A percentile compares a stretch with the other conserved stretches of the same genome.
Conservation (phyloP, 2,888 invertebrate genomes). For the Phlogophora meticulosa region DNA sequence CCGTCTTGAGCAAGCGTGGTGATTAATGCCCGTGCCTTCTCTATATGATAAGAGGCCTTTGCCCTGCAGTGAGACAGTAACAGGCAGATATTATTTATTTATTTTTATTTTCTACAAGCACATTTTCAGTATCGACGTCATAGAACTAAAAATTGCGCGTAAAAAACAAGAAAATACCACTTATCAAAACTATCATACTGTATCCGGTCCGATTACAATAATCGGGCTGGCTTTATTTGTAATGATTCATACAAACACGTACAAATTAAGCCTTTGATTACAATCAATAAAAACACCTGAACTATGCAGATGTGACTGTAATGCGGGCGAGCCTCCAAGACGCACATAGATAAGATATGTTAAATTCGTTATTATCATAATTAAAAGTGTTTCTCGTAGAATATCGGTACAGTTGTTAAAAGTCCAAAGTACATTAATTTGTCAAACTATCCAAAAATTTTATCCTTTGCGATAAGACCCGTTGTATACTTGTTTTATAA, state of each 20-base stretch:
- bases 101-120: too few relatives aligned
- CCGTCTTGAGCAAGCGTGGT: too few relatives aligned
- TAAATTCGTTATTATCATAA: neutral
- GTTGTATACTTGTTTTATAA: too few relatives aligned
- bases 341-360: conserved; percentile 19
- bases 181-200: neutral
- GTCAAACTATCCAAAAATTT: too few relatives aligned
- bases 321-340: conserved; percentile 8
- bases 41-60: too few relatives aligned
- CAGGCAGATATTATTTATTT: too few relatives aligned
- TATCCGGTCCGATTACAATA: conserved; percentile 18
- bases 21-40: too few relatives aligned
- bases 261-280: conserved; percentile 12
- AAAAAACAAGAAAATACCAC: neutral
- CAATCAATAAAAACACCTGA: conserved; percentile 7
- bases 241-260: conserved; percentile 21
- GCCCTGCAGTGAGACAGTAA: too few relatives aligned
- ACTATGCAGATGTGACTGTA: neutral
- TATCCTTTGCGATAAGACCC: too few relatives aligned
- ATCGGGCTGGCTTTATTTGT: neutral
- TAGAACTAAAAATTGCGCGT: neutral
- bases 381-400: too few relatives aligned
- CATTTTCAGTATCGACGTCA: neutral
- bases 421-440: too few relatives aligned
- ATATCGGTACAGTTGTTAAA: too few relatives aligned